These are phyloP conservation scores for Salvelinus fontinalis DNA, from an alignment of 2,113 vertebrate species.

Conservation along the genomic window DNA sequence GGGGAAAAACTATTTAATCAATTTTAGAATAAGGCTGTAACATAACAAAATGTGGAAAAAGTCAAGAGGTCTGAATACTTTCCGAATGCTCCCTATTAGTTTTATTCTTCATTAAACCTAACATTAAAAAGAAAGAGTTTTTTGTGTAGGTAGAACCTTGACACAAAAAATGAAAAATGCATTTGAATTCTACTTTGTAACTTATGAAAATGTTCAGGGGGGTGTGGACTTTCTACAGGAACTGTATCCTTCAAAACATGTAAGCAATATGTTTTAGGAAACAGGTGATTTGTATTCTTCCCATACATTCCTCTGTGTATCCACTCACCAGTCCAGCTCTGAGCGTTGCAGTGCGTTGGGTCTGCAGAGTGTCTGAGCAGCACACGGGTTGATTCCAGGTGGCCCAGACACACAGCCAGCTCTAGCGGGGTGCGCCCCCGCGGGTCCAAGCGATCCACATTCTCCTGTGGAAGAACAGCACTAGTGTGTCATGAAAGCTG, in stretches of 20 bases:
- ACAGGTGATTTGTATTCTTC: neutral
- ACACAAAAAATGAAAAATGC: no score
- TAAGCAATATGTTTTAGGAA: neutral
- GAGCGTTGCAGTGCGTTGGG: slow-evolving; percentile 82
- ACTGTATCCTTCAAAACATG: neutral
- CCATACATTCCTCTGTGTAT: neutral
- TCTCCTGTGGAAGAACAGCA: slow-evolving; percentile 70
- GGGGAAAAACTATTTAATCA: no score
- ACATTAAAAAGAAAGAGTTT: no score
- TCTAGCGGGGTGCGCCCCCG: slow-evolving; percentile 89
- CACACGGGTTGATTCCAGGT: slow-evolving; percentile 87
- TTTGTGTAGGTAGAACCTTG: no score
- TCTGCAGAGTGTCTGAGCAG: slow-evolving; percentile 86
- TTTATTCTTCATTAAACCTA: no score
- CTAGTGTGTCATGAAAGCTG: neutral
- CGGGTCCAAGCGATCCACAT: slow-evolving; percentile 84
- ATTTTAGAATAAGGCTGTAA: no score
- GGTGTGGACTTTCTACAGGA: neutral
- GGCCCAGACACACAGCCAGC: slow-evolving; percentile 89
- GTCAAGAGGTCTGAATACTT: no score
- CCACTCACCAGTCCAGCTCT: slow-evolving; percentile 87
- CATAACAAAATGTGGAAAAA: no score
- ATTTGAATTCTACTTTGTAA: no score
- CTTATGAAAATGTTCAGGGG: no score
- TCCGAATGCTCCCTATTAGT: no score